Evolutionary conservation across 1,140 invertebrate species (phyloP), one percentile per base, ranked within the genome.

Genomic region (Reticulitermes speratus): DNA sequence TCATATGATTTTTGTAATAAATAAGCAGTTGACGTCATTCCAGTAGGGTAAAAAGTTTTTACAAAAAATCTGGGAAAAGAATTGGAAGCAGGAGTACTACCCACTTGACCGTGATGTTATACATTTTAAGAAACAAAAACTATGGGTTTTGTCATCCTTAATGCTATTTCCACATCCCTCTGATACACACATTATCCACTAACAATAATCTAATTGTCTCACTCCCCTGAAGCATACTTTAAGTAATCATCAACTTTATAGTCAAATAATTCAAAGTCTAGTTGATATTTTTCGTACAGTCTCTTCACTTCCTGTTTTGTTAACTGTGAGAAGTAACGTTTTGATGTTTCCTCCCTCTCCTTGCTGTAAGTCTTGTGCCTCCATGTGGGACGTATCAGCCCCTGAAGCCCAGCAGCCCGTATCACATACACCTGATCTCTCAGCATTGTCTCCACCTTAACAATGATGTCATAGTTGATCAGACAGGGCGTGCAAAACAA

Each of bases 401-500:
- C 90, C 44, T 92, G 91, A n/a, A 96, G 90, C 9, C 93, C 92
- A 48, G 93, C 90, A 88, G 94, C 92, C 82, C 92, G 90, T 48
- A 96, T 93, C 3, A 96, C 93, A 88, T 93, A 95, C 81, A 93
- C 90, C 52, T 95, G 94, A 90, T 97, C 96, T 45, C 93, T 90
- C 14, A 93, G 90, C 59, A 96, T 91, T 1, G 94, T 95, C 90
- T 96, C 95, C 87, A 95, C 94, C 90, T 96, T 94, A 9, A 92
- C 92, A 44, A 94, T 92, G 3, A 94, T 91, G 81, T 90, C 93
- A 87, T 93, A 97, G 84, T 95, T 93, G 0, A 96, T 90, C 12
- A 93, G 91, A 90, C 96, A 97, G 1, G 96, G 96, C 21, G 95
- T 95, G 88, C 96, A 96, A 88, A 95, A 94, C 87, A 94, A 91